Conservation (phyloP, 1,140 invertebrate species). For the Lithobius niger region DNA sequence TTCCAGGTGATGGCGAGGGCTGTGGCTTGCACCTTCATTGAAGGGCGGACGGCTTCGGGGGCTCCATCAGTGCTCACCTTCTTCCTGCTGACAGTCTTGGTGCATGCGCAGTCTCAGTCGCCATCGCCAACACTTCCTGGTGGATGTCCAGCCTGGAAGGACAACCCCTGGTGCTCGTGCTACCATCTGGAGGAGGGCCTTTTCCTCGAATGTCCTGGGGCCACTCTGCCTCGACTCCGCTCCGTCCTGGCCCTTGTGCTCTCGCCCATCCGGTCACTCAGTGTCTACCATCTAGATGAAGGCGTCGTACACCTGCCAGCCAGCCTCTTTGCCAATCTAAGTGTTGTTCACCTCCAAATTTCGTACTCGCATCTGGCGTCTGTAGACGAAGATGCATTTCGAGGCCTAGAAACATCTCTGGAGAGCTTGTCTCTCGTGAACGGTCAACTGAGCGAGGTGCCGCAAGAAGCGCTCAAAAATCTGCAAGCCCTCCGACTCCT, state of each 20-base stretch:
- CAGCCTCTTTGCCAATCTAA: conserved; percentile 50
- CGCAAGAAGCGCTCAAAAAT: conserved; percentile 59
- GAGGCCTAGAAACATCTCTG: conserved; percentile 52
- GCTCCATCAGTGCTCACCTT: no score
- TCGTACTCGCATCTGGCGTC: conserved; percentile 63
- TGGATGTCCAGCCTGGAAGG: conserved; percentile 50
- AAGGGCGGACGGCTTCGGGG: no score
- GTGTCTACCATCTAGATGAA: conserved; percentile 69
- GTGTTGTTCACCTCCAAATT: conserved; percentile 55
- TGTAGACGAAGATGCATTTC: conserved; percentile 56
- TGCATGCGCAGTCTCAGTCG: neutral
- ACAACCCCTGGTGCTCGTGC: conserved; percentile 67
- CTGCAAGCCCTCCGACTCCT: conserved; percentile 55
- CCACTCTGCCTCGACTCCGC: conserved; percentile 43
- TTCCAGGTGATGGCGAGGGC: no score
- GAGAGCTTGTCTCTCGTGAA: conserved; percentile 68
- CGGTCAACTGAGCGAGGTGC: conserved; percentile 60
- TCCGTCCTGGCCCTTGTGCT: conserved; percentile 38
- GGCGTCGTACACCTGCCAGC: conserved; percentile 51
- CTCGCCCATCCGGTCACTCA: conserved; percentile 58
- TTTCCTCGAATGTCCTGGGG: conserved; percentile 73
- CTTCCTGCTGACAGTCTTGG: neutral
- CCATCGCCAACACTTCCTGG: conserved; percentile 15
- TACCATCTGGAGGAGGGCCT: conserved; percentile 81
- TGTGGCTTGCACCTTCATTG: no score